Conservation (phyloP, 2,797 vertebrate genomes). For the Lagocephalus sceleratus region DNA sequence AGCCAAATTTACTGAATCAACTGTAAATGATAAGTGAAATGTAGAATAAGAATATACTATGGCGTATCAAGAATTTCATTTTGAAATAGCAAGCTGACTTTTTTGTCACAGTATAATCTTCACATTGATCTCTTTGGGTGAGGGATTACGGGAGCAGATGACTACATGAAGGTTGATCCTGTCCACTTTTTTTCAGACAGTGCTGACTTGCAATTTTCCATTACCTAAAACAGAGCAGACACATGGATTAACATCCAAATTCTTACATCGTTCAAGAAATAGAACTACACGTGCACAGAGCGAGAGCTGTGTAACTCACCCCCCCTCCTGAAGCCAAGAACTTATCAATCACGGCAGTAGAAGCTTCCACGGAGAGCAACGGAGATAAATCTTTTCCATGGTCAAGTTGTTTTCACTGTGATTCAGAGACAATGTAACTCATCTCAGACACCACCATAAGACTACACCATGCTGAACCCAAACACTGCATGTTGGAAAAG, state of each 20-base stretch:
- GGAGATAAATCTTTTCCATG: background rate
- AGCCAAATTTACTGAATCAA: too few species aligned
- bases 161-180: background rate
- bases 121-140: too few species aligned
- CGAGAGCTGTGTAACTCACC: background rate
- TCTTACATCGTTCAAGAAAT: background rate
- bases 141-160: too few species aligned
- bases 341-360: background rate
- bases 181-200: background rate
- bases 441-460: background rate
- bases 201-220: background rate
- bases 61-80: too few species aligned
- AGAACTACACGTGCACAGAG: background rate
- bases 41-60: too few species aligned
- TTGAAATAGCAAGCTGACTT: too few species aligned
- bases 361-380: background rate
- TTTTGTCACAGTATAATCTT: too few species aligned
- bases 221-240: too few species aligned
- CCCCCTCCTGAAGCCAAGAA: background rate
- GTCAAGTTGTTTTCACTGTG: background rate
- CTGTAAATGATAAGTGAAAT: too few species aligned
- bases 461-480: too few species aligned
- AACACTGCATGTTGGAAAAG: too few species aligned
- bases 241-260: background rate
- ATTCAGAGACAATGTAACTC: background rate